Conservation (phyloP, 2,113 vertebrate species). For the Addax nasomaculatus region DNA sequence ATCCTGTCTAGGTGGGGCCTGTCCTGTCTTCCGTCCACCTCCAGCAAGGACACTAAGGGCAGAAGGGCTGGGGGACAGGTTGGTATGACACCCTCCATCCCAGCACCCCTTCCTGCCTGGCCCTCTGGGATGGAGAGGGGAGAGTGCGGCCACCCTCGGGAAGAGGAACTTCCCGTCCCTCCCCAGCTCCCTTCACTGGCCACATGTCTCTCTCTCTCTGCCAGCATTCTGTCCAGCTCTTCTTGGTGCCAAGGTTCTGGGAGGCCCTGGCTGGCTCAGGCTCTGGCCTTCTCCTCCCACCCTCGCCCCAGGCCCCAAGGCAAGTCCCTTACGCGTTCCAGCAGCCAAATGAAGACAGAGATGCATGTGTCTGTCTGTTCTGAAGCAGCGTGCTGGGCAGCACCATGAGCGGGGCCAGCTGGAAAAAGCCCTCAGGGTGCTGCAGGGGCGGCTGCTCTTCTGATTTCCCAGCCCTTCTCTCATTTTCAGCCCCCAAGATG, state of each 20-base stretch:
- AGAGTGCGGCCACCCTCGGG: not conserved
- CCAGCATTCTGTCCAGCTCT: not conserved
- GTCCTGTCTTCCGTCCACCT: not conserved
- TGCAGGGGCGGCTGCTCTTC: not conserved
- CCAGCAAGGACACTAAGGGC: not conserved
- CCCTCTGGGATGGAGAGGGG: not conserved
- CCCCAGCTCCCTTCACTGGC: accelerated
- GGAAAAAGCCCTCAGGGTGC: not conserved
- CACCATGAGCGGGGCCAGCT: not conserved
- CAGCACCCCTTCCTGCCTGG: not conserved
- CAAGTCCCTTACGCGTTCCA: not conserved
- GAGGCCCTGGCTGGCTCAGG: not conserved
- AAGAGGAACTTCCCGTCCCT: too few species aligned
- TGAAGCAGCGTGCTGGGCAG: not conserved
- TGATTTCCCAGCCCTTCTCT: not conserved
- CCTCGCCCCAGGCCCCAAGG: not conserved
- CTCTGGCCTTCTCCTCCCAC: not conserved
- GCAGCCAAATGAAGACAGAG: slow-evolving; percentile 29
- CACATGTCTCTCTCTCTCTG: not conserved
- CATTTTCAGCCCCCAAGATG: not conserved
- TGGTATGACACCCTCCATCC: accelerated
- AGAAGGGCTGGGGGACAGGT: not conserved
- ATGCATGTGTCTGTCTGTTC: slow-evolving; percentile 26
- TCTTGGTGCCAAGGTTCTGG: accelerated
- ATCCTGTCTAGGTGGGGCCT: not conserved